These are phyloP conservation scores for Bemisia tabaci DNA, from an alignment of 1,140 invertebrate genomes.

Conservation along the genomic window DNA sequence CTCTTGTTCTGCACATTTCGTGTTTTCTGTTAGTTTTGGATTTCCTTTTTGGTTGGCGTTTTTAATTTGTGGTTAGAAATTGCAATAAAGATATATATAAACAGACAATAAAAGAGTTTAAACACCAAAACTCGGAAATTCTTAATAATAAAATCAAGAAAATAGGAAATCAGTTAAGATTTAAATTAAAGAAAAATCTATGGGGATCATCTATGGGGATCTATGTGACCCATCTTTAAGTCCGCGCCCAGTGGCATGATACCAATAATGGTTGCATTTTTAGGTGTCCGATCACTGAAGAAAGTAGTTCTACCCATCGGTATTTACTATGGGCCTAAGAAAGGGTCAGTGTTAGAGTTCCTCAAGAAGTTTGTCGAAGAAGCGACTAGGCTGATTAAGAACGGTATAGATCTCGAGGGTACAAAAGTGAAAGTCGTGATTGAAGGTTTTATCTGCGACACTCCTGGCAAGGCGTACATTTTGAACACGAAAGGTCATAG, in stretches of 20 bases:
- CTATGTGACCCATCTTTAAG: too few species aligned
- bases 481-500: background rate
- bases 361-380: background rate
- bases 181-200: too few species aligned
- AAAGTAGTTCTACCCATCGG: background rate
- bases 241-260: too few species aligned
- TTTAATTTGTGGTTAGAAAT: too few species aligned
- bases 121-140: too few species aligned
- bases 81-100: too few species aligned
- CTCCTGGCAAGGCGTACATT: background rate
- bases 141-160: too few species aligned
- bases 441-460: background rate
- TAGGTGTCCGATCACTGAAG: background rate
- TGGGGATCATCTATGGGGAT: conserved; percentile 18
- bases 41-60: too few species aligned
- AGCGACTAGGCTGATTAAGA: background rate
- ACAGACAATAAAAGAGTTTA: too few species aligned
- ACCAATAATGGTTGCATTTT: too few species aligned
- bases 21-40: too few species aligned
- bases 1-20: too few species aligned
- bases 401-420: background rate
- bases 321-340: background rate
- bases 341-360: background rate
- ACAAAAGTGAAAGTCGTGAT: background rate
- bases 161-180: conserved; percentile 19